phyloP scores from a whole-genome alignment of 2,797 vertebrate species.

The Australoheros facetus region DNA sequence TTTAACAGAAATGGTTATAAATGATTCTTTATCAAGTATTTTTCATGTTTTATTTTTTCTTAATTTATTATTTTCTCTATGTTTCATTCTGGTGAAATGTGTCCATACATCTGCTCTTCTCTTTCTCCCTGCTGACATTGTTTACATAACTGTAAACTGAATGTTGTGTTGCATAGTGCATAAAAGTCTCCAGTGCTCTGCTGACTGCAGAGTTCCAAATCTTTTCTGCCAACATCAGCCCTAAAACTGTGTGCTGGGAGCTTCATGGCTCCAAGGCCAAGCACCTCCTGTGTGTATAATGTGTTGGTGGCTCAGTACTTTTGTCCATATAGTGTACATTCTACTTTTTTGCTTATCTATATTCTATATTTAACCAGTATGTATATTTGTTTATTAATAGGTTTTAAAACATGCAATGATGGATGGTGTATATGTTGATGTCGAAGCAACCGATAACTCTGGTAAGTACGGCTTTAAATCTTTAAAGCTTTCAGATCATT shows the following conservation, averaged over 20 bases:
- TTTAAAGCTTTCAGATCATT: neutral
- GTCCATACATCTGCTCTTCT: no score
- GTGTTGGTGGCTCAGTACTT: neutral
- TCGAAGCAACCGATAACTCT: constrained; percentile 79
- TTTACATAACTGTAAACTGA: no score
- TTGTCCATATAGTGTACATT: neutral
- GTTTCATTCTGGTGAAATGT: no score
- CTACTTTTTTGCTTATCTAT: neutral
- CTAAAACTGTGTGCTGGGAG: neutral
- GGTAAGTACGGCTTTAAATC: constrained; percentile 68
- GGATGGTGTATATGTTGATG: constrained; percentile 74
- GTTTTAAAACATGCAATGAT: constrained; percentile 79
- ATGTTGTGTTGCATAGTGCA: neutral
- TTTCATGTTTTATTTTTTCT: no score
- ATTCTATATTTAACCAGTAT: neutral
- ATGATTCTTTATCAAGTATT: no score
- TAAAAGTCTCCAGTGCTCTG: neutral
- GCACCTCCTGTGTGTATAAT: neutral
- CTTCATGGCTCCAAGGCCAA: neutral
- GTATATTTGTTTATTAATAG: constrained; percentile 64
- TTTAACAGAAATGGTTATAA: no score
- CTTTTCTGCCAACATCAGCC: neutral
- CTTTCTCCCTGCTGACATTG: no score
- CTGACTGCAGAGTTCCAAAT: neutral
- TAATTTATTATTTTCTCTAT: no score